Evolutionary conservation across 2,888 invertebrate species (phyloP), one percentile per base, ranked within the genome.

Genomic region (Agrochola litura): DNA sequence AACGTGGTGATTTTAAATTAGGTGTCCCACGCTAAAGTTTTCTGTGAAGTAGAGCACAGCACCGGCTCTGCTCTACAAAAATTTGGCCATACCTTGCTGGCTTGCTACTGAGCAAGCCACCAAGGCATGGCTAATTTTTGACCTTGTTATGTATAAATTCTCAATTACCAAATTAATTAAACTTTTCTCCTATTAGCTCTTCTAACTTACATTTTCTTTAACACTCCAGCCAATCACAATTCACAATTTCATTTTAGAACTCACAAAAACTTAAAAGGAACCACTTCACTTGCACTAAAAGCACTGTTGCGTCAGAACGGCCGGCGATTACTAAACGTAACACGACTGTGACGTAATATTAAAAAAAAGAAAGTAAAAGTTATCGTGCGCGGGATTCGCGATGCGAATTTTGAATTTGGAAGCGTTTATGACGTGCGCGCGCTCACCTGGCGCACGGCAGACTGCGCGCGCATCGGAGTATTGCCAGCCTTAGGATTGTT

Each of bases 391-490:
- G 88, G 83, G 84, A 89, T 81, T 87, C 86, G 86, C 85, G 80
- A 86, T 81, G 85, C 83, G 82, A 84, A 86, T 86, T 90, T 90
- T 86, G 88, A 90, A 90, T 88, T 85, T 86, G 75, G 84, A 88
- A 86, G 82, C 78, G 84, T 77, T 77, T 76, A 84, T 86, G 69
- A 89, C 95, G 94, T 94, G 93, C 93, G 90, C 89, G 75, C 80
- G 84, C 89, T 89, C 93, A 95, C 95, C 95, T 95, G 95, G 86
- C 92, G 90, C 92, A 91, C 92, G 90, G 91, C 83, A 79, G 86
- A 95, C 95, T 95, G 94, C 90, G 90, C 89, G 85, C 76, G 87
- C 85, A 82, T 52, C 12, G 12, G 60, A 87, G 90, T 90, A 86
- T 87, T 90, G 89, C 91, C 88, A 90, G 76, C 72, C 37, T 73